Base-by-base conservation (phyloP, 2,113 vertebrate species). In the Paracanthobrama guichenoti region DNA sequence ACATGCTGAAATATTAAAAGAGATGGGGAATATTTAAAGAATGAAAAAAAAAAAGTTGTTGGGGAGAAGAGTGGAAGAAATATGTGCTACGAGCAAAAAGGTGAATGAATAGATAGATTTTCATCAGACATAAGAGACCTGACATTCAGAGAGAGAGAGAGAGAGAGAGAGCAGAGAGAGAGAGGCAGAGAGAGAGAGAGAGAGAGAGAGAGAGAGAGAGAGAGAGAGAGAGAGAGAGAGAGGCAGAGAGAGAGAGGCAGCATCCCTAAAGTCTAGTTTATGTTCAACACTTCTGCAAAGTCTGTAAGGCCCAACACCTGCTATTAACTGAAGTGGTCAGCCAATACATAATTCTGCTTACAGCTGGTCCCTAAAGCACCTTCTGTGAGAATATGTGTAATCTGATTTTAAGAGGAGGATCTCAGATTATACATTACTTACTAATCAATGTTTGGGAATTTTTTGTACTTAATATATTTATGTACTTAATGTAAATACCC, bases 61-160 rank as follows among this genome's bases (percentile, higher is more conserved):
- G 50, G 81, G 85, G 78, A 75, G 69, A 59, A 42, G 46, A 81
- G 22, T 20, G 28, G 79, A 39, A 22, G 64, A 80, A 67, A 48
- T 50, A 62, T 79, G 18, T 18, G 67, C 66, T 82, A 26, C 14
- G 72, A 13, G 39, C 22, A 46, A 79, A 79, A 11, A 42, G 78
- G 73, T 1, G 4, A 48, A 86, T 72, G 31, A 66, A 50, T 72
- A 71, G 48, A 57, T 44, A 66, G 73, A 86, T 72, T 83, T 62
- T 64, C 73, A 75, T 75, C 81, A 83, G 60, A 80, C 64, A 71
- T 78, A 57, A 88, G 81, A 84, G 53, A 90, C 81, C 85, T 91
- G 90, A 91, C 84, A 86, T 89, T 86, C 86, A 88, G 71, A 28
- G 80, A 31, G 4, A 0, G 0, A 74, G 42, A 28, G 16, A 24